Conservation (phyloP, 2,113 vertebrate species). For the Lepisosteus osseus region DNA sequence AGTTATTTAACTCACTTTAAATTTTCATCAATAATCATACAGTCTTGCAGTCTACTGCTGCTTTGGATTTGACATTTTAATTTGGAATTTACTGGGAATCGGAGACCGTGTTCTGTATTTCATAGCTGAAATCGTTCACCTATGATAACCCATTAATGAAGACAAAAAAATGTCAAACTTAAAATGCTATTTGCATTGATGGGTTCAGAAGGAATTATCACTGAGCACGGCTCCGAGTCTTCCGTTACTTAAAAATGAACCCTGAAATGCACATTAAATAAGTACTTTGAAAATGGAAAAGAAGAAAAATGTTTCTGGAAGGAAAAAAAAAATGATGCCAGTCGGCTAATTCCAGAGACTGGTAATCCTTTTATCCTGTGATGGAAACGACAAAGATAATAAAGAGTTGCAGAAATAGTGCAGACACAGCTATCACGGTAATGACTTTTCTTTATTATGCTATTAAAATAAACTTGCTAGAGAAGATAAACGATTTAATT, state of each 20-base stretch:
- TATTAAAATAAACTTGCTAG: conserved; percentile 27
- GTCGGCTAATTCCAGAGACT: background rate
- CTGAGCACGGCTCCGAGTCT: background rate
- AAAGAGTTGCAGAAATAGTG: conserved; percentile 38
- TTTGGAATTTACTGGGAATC: too few species aligned
- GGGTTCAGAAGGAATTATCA: too few species aligned
- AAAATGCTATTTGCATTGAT: too few species aligned
- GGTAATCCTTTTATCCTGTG: background rate
- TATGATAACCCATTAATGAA: too few species aligned
- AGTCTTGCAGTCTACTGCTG: too few species aligned
- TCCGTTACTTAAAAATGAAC: background rate
- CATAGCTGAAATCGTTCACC: too few species aligned
- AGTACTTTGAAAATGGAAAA: background rate
- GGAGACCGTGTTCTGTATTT: too few species aligned
- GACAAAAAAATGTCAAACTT: too few species aligned
- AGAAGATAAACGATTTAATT: conserved; percentile 15
- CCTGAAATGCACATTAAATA: background rate
- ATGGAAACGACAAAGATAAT: conserved; percentile 41
- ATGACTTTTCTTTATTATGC: conserved; percentile 28
- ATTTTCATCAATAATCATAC: too few species aligned
- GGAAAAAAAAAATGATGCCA: background rate
- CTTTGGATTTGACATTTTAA: too few species aligned
- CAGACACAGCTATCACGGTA: conserved; percentile 36
- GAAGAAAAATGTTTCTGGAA: too few species aligned
- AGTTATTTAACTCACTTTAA: too few species aligned